Evolutionary conservation across 2,888 invertebrate species (phyloP), one percentile per base, ranked within the genome.

Genomic region (Caenorhabditis wallacei): DNA sequence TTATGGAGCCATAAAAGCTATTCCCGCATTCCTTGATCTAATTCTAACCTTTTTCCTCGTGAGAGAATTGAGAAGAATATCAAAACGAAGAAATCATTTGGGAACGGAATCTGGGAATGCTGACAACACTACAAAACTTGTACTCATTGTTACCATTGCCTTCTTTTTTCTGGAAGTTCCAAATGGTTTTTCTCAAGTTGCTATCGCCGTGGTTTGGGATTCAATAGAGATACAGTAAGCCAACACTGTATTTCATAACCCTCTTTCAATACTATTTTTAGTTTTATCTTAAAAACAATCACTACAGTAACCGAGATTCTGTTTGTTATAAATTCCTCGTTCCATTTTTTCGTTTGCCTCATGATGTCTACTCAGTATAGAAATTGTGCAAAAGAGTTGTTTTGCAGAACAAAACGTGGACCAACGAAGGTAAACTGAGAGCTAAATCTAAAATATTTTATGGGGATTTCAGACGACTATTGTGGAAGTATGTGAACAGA

Each of bases 151-250:
- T 13, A 75, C 75, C 0, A 22, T 75, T n/a, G 54, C 66, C 0
- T 75, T 75, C 40, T 54, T 72, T 20, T 13, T 72, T 16, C 43
- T 72, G 13, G 72, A 72, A 63, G 63, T 72, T 30, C 72, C 72
- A 8, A 72, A 72, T 54, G 72, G 72, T 5, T 51, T 72, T 20
- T 48, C 61, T 2, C 72, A 72, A 30, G n/a, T 72, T 54, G 54
- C 30, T 1, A 53, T 20, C 43, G 72, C 63, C n/a, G 26, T 72
- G 11, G 48, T 24, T 4, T 48, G 54, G 8, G 7, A 54, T 13
- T 54, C 30, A 63, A n/a, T 72, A 2, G 26, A 35, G 18, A 37
- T 51, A 26, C 20, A 26, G 64, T 66, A 48, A 30, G 11, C 30
- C n/a, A n/a, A n/a, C n/a, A n/a, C n/a, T n/a, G n/a, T n/a, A n/a